A percentile compares a stretch with the other conserved stretches of the same genome.
These are phyloP conservation scores for Heliconius nattereri DNA, from an alignment of 1,140 invertebrate genomes.

Conservation along the genomic window DNA sequence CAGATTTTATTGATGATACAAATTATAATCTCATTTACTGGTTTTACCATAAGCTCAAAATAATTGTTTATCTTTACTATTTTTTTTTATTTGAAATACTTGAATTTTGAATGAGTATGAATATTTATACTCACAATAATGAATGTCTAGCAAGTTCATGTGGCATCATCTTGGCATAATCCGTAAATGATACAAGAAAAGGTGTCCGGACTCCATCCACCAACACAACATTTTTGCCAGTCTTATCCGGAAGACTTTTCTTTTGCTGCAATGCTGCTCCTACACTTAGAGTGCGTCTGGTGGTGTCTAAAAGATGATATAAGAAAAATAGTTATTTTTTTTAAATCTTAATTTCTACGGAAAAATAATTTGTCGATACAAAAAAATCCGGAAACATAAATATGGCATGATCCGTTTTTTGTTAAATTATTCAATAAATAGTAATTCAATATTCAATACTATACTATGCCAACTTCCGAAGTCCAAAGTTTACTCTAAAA, in stretches of 20 bases:
- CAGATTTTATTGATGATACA: too few relatives aligned
- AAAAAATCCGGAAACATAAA: too few relatives aligned
- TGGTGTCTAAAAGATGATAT: conserved; percentile 51
- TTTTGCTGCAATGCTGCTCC: conserved; percentile 77
- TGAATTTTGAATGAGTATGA: not conserved
- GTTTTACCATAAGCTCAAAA: too few relatives aligned
- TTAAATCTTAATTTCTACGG: too few relatives aligned
- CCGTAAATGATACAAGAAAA: conserved; percentile 96
- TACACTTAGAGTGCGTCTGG: conserved; percentile 76
- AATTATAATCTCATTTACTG: too few relatives aligned
- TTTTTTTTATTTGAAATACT: not conserved
- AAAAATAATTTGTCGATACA: not conserved
- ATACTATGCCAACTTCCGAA: conserved; percentile 36
- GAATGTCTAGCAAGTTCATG: conserved; percentile 96
- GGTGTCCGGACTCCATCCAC: conserved; percentile 98
- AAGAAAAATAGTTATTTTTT: too few relatives aligned
- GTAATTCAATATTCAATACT: conserved; percentile 10
- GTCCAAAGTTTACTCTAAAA: conserved; percentile 56
- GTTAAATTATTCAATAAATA: conserved; percentile 26
- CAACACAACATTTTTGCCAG: conserved; percentile 94
- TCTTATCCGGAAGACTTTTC: conserved; percentile 82
- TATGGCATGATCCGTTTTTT: not conserved
- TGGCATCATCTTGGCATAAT: conserved; percentile 96
- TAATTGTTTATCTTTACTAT: not conserved
- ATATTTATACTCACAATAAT: conserved; percentile 86